A percentile compares a stretch with the other conserved stretches of the same genome.
These are phyloP conservation scores for Cephalotes varians DNA, from an alignment of 2,888 invertebrate species.

Conservation along the genomic window DNA sequence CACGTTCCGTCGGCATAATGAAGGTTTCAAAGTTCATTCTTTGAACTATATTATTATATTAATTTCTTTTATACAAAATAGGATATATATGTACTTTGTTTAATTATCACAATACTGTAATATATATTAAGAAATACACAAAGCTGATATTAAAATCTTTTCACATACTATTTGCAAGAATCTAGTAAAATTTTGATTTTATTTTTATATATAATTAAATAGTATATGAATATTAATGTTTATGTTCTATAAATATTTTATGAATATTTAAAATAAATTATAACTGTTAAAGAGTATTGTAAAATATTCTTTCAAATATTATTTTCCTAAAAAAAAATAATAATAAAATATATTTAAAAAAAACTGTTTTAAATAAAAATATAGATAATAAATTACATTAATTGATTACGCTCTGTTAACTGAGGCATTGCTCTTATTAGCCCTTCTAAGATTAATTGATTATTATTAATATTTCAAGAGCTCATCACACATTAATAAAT, in stretches of 20 bases:
- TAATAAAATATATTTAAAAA: too few relatives aligned
- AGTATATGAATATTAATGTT: neutral
- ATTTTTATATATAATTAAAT: neutral
- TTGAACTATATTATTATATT: neutral
- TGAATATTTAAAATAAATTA: too few relatives aligned
- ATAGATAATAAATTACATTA: too few relatives aligned
- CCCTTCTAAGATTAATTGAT: too few relatives aligned
- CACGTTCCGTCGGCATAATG: slow-evolving; percentile 81
- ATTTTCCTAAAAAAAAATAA: too few relatives aligned
- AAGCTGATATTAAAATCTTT: neutral
- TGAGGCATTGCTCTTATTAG: too few relatives aligned
- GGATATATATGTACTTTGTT: neutral
- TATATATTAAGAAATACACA: neutral
- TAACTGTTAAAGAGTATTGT: too few relatives aligned
- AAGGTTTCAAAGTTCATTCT: slow-evolving; percentile 37
- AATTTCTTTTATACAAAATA: neutral
- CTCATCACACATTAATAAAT: too few relatives aligned
- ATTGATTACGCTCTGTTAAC: too few relatives aligned
- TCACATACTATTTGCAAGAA: neutral
- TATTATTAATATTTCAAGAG: too few relatives aligned
- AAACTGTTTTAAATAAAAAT: too few relatives aligned
- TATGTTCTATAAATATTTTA: neutral
- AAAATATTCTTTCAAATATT: too few relatives aligned
- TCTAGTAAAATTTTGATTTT: neutral
- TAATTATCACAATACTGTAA: neutral